These are phyloP conservation scores for Pinctada fucata DNA, from an alignment of 2,888 invertebrate species.

Conservation along the genomic window DNA sequence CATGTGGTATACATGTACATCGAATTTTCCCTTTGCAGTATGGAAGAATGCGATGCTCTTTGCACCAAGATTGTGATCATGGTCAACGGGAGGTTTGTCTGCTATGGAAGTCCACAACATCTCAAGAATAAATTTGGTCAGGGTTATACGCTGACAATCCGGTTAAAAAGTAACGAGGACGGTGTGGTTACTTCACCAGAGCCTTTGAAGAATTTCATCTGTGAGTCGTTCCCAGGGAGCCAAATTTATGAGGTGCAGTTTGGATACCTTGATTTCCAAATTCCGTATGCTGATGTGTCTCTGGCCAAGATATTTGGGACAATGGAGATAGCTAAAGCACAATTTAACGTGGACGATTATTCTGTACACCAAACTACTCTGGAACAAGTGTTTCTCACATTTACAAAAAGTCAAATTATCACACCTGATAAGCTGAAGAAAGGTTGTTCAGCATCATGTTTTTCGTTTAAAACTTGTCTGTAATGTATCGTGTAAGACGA, in stretches of 20 bases:
- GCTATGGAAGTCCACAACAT: conserved; percentile 85
- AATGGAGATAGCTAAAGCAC: conserved; percentile 70
- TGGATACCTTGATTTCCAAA: conserved; percentile 73
- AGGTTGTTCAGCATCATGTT: background rate
- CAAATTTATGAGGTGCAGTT: conserved; percentile 85
- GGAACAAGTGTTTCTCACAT: conserved; percentile 79
- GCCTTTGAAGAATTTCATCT: conserved; percentile 75
- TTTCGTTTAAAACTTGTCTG: no score
- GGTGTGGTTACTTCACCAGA: conserved; percentile 28
- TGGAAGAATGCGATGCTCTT: conserved; percentile 91
- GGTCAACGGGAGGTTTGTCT: conserved; percentile 84
- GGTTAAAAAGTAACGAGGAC: conserved; percentile 51
- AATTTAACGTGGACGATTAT: conserved; percentile 71
- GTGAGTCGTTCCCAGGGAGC: conserved; percentile 80
- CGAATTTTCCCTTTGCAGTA: conserved; percentile 79
- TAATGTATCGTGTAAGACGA: no score
- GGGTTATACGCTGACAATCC: conserved; percentile 81
- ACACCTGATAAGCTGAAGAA: conserved; percentile 50
- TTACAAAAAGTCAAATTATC: conserved; percentile 67
- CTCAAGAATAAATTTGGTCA: conserved; percentile 84
- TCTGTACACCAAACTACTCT: conserved; percentile 76
- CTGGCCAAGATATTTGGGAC: conserved; percentile 74
- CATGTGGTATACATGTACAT: background rate
- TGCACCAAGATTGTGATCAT: conserved; percentile 87
- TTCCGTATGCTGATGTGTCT: conserved; percentile 68